A percentile compares a stretch with the other conserved stretches of the same genome.
Evolutionary conservation across 2,113 vertebrate species (phyloP).

Genomic region (Onychorhynchus coronatus): DNA sequence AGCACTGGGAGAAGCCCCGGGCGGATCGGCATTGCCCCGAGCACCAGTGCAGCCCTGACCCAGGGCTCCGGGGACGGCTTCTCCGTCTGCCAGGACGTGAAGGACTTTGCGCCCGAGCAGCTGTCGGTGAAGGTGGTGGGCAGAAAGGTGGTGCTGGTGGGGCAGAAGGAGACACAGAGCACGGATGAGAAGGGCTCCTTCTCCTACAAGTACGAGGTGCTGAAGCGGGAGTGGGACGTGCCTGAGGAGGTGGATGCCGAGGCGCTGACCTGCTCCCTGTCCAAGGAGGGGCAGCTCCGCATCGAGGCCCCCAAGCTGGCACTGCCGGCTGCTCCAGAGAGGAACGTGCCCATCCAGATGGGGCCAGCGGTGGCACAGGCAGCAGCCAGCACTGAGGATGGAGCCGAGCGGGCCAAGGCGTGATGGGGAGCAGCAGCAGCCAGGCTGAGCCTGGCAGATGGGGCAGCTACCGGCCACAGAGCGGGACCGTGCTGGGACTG

Average conservation of each 20-base stretch:
- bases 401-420: background rate
- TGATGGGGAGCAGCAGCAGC: background rate
- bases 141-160: slow-evolving; percentile 47
- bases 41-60: background rate
- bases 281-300: slow-evolving; percentile 49
- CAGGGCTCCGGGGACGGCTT: background rate
- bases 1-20: background rate
- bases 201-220: slow-evolving; percentile 62
- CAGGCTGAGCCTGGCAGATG: slow-evolving; percentile 11
- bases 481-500: background rate
- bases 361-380: background rate
- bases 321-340: rapidly evolving
- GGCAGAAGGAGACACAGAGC: slow-evolving; percentile 34
- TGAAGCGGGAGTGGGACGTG: slow-evolving; percentile 45
- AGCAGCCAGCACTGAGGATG: background rate
- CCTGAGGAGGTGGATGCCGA: slow-evolving; percentile 1
- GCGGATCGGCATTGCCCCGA: background rate
- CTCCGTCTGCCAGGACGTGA: slow-evolving; percentile 30
- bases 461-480: background rate
- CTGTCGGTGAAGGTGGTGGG: slow-evolving; percentile 58
- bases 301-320: slow-evolving; percentile 42
- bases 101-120: background rate
- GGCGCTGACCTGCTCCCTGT: slow-evolving; percentile 50
- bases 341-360: slow-evolving; percentile 12
- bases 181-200: background rate